Conservation (phyloP, 2,888 invertebrate genomes). For the Diarsia rubi region DNA sequence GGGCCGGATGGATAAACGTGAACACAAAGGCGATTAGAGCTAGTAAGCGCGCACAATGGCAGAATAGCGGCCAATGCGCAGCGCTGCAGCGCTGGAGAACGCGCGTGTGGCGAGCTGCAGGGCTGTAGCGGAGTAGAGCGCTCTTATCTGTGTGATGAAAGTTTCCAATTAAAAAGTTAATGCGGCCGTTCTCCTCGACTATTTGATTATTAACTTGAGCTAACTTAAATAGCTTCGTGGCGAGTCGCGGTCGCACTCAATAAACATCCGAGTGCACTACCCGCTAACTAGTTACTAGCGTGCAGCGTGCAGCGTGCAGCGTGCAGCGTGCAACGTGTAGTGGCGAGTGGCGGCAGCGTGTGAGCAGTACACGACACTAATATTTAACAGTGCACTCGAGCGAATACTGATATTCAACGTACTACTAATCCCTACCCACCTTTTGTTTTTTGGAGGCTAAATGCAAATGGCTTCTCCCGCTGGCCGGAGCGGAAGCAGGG, state of each 20-base stretch:
- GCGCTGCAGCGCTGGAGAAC: background rate
- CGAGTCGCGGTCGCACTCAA: constrained; percentile 19
- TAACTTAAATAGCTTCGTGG: constrained; percentile 38
- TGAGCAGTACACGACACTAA: background rate
- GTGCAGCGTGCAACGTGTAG: too few relatives aligned
- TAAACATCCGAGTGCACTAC: constrained; percentile 11
- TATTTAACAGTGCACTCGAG: too few relatives aligned
- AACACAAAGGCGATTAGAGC: constrained; percentile 49
- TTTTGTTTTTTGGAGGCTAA: too few relatives aligned
- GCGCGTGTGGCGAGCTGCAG: background rate
- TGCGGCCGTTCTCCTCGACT: constrained; percentile 13
- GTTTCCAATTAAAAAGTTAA: constrained; percentile 53
- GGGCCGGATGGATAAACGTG: constrained; percentile 32
- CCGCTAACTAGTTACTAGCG: constrained; percentile 5
- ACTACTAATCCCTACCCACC: too few relatives aligned
- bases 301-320: too few relatives aligned
- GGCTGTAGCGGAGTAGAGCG: background rate
- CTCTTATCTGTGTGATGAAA: constrained; percentile 26
- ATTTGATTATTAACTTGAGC: constrained; percentile 34
- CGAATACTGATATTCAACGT: background rate
- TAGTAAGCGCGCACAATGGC: constrained; percentile 39
- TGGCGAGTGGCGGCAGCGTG: too few relatives aligned
- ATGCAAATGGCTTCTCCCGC: too few relatives aligned
- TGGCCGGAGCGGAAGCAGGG: too few relatives aligned
- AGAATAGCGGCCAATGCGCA: constrained; percentile 4